phyloP scores from a whole-genome alignment of 2,888 invertebrate species.

The Cephus pygmeus region DNA sequence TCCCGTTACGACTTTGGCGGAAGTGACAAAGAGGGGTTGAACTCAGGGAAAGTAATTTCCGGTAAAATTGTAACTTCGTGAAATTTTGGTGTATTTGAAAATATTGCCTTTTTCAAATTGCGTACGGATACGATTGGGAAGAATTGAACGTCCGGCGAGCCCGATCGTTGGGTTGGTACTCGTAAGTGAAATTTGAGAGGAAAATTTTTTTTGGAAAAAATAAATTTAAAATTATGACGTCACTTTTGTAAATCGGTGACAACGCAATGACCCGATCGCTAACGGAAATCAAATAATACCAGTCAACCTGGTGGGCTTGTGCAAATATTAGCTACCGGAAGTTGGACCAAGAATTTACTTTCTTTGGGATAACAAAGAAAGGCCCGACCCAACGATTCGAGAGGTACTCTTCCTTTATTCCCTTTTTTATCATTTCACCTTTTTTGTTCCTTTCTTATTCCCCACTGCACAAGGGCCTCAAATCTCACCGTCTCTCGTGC shows the following conservation, averaged over 20 bases:
- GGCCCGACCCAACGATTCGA: neutral
- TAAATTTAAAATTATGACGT: neutral
- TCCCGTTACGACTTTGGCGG: neutral
- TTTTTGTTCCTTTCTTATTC: neutral
- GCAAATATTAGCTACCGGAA: neutral
- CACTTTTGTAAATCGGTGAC: neutral
- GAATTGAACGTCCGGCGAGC: neutral
- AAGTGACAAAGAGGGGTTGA: neutral
- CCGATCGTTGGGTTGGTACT: neutral
- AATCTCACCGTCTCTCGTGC: neutral
- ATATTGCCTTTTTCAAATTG: neutral
- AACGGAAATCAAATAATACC: neutral
- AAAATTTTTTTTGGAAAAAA: neutral
- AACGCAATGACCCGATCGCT: neutral
- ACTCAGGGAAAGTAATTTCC: neutral
- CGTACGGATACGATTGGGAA: neutral
- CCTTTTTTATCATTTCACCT: neutral
- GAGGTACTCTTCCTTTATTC: neutral
- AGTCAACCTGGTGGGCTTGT: neutral
- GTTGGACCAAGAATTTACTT: neutral
- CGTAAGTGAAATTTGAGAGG: neutral
- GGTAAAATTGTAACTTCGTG: neutral
- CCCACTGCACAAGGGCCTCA: neutral
- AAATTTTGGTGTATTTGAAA: neutral
- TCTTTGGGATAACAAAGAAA: neutral